Base-by-base conservation (phyloP, 2,113 vertebrate species). In the Ranitomeya variabilis region DNA sequence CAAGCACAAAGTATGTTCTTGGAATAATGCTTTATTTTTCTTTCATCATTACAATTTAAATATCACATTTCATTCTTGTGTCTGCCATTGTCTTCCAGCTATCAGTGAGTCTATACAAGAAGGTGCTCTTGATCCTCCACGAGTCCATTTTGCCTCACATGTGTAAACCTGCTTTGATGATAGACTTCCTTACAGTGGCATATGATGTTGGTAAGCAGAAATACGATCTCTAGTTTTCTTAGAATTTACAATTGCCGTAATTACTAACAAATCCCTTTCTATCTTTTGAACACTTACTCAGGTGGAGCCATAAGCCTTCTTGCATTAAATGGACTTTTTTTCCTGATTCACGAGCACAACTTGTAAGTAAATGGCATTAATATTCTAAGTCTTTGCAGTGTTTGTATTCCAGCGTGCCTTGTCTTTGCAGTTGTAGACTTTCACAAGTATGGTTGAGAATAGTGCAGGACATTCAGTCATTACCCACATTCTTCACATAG, bases 271-370 rank as follows among this genome's bases (percentile, higher is more conserved):
- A 4, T 3, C 2, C 18, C 19, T 31, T 13, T 74, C 26, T 83
- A 3, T 6, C 2, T 31, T 64, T 64, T 92, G 87, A 76, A 76
- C 45, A 19, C 8, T 74, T 86, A 67, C 80, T 89, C 79, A 99
- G 98, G 98, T 86, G 98, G 98, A 0, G 97, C 97, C 3, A 95
- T 99, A 92, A 99, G 98, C 88, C 96, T 99, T 74, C 91, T 99
- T 71, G 97, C 98, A 52, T 93, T 99, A 79, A 99, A 99, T 16
- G 98, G 98, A 23, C 95, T 99, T 11, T 99, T 99, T 89, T 91
- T 99, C 85, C 94, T 99, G 90, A 98, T 99, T 77, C 97, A 99
- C 86, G 91, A 99, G 55, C 97, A 99, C 93, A 99, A 99, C 90
- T 90, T 99, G 98, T 99, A 94, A 99, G 98, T 97, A 60, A 45